These are phyloP conservation scores for Bombus sylvicola DNA, from an alignment of 1,140 invertebrate genomes.

Conservation along the genomic window DNA sequence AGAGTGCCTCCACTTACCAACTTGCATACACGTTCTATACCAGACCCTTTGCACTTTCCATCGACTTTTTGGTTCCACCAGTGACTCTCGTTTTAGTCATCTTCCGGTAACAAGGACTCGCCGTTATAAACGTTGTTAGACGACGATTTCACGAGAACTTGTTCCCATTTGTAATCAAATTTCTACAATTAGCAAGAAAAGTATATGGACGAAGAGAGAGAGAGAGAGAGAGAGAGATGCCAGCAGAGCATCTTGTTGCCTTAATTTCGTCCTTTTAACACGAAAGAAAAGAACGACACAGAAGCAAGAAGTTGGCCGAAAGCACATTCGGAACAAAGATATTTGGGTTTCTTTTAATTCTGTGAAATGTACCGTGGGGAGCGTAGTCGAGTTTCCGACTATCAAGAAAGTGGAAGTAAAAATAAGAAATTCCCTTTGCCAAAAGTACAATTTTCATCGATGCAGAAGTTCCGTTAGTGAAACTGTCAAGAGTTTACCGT, in stretches of 20 bases:
- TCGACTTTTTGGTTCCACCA: slow-evolving; percentile 71
- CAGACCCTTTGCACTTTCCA: slow-evolving; percentile 66
- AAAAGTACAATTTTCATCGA: background rate
- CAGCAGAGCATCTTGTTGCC: background rate
- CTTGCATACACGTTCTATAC: slow-evolving; percentile 73
- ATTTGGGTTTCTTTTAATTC: slow-evolving; percentile 5
- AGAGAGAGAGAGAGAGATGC: no score
- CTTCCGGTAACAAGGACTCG: slow-evolving; percentile 39
- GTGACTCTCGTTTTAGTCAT: slow-evolving; percentile 54
- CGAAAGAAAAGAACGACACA: background rate
- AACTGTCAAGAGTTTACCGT: background rate
- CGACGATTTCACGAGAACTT: slow-evolving; percentile 29
- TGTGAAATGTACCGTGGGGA: background rate
- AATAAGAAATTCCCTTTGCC: background rate
- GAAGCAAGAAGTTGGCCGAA: background rate
- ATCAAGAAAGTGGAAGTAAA: background rate
- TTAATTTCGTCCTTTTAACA: background rate
- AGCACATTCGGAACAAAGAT: background rate
- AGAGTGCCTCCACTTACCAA: slow-evolving; percentile 79
- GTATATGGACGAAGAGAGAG: no score
- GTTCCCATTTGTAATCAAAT: slow-evolving; percentile 29
- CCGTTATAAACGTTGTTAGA: slow-evolving; percentile 54
- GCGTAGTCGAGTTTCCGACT: background rate
- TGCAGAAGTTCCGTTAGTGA: background rate
- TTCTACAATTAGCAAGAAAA: background rate